These are phyloP conservation scores for Incurvaria masculella DNA, from an alignment of 2,888 invertebrate species.

Conservation along the genomic window DNA sequence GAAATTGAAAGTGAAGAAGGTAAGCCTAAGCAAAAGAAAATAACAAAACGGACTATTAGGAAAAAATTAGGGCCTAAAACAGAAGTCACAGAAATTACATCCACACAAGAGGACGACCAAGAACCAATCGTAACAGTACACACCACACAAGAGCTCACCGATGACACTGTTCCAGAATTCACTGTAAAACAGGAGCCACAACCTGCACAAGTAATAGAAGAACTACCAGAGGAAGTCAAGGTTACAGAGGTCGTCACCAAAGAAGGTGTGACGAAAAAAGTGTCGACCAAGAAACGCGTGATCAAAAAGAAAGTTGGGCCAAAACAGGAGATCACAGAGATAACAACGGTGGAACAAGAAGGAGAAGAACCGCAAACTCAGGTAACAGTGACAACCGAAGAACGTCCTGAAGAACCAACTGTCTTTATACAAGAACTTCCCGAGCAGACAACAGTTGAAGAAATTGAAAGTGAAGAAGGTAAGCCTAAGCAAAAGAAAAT, in stretches of 20 bases:
- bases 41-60: constrained; percentile 25
- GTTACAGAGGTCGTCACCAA: constrained; percentile 34
- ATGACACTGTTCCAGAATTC: constrained; percentile 20
- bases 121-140: constrained; percentile 34
- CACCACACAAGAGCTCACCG: constrained; percentile 27
- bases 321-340: constrained; percentile 42
- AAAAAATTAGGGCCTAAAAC: constrained; percentile 27
- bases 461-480: constrained; percentile 19
- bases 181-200: constrained; percentile 10
- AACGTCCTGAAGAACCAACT: constrained; percentile 26
- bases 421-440: constrained; percentile 25
- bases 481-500: constrained; percentile 21
- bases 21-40: constrained; percentile 22
- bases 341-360: constrained; percentile 39
- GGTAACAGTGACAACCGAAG: constrained; percentile 27
- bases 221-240: constrained; percentile 29
- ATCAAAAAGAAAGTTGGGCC: constrained; percentile 40
- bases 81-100: constrained; percentile 30
- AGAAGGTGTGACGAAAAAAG: constrained; percentile 27
- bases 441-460: constrained; percentile 24
- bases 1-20: constrained; percentile 21
- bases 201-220: constrained; percentile 24
- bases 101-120: constrained; percentile 39
- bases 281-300: constrained; percentile 36
- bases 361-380: constrained; percentile 30